Evolutionary conservation across 2,113 vertebrate genomes (phyloP), one percentile per base, ranked within the genome.

Genomic region (Rhadina sibilatrix): DNA sequence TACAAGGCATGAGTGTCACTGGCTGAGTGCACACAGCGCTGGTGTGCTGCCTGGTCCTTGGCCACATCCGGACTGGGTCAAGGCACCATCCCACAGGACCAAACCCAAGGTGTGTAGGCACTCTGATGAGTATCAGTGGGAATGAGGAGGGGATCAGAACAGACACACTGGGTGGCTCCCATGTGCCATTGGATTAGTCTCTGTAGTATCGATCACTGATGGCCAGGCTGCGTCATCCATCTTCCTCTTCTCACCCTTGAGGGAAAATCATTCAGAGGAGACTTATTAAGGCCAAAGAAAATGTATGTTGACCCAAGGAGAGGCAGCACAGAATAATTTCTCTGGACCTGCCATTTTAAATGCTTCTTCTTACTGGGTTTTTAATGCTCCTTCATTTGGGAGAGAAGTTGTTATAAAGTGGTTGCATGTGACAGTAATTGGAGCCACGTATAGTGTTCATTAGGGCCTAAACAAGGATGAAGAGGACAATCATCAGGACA

Each of bases 391-490:
- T 57, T 60, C 31, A 63, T 72, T 90, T 94, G 71, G 2, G 21
- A 24, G 18, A 37, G 42, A 75, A 54, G 65, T 31, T n/a, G 54
- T 54, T 93, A 89, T 63, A 87, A 87, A 89, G 50, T 17, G 30
- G 59, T 66, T 80, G 59, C 61, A 30, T 66, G 82, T 57, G 25
- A 24, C 89, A 80, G 35, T 91, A 66, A 94, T 37, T 87, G 46
- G 91, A 91, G 20, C 25, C 47, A 46, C 6, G 0, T n/a, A 44
- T 9, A 52, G 50, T 30, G 40, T 11, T 95, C 56, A 90, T 94
- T 91, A 93, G 25, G 64, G 28, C 37, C 71, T 81, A 96, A 97
- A 95, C 77, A 70, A 96, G 76, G 54, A 91, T 40, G 93, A 94
- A 95, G 69, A 94, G 86, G 40, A 82, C 37, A 40, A 86, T 53